A percentile compares a stretch with the other conserved stretches of the same genome.
Evolutionary conservation across 2,888 invertebrate genomes (phyloP).

Genomic region (Cantharis nigra): DNA sequence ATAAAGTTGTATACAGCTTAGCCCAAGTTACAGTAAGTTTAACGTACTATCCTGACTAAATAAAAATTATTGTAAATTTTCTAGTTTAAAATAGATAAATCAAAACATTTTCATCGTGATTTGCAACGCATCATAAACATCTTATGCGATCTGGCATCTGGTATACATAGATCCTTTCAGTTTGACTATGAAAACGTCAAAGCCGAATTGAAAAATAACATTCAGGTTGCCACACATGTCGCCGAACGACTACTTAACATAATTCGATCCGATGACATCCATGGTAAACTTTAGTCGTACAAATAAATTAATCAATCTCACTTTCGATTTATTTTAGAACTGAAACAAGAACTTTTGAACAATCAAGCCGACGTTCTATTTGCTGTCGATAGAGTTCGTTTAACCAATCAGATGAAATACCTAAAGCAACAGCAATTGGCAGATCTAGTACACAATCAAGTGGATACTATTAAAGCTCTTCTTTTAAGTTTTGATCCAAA

Average conservation of each 20-base stretch:
- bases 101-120: neutral
- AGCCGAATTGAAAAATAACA: neutral
- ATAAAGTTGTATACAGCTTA: neutral
- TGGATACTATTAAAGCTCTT: neutral
- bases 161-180: neutral
- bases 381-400: neutral
- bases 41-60: neutral
- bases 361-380: neutral
- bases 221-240: neutral
- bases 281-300: neutral
- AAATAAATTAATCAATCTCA: neutral
- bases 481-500: neutral
- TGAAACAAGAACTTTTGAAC: neutral
- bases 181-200: neutral
- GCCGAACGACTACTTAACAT: neutral
- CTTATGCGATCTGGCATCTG: neutral
- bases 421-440: neutral
- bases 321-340: neutral
- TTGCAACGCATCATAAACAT: neutral
- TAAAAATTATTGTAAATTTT: neutral
- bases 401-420: neutral
- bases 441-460: neutral
- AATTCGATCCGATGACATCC: neutral
- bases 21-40: neutral
- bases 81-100: neutral